phyloP scores from a whole-genome alignment of 1,140 invertebrate species.

The Drosophila sulfurigaster region DNA sequence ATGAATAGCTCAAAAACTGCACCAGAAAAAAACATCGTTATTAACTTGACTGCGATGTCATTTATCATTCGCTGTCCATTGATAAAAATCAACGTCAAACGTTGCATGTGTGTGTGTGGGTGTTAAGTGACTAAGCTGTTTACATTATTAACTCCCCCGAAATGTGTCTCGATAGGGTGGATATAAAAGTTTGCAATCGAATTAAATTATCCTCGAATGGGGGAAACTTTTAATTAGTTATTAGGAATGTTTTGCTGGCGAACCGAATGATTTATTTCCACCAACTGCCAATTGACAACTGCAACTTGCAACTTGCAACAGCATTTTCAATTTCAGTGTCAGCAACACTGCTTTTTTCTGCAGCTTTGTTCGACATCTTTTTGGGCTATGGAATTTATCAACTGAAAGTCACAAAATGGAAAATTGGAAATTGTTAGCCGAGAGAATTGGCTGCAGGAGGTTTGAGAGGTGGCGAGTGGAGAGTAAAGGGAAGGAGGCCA shows the following conservation, averaged over 20 bases:
- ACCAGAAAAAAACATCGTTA: slow-evolving; percentile 13
- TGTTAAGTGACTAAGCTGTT: slow-evolving; percentile 23
- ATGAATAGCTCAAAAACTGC: slow-evolving; percentile 8
- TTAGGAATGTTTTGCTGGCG: slow-evolving; percentile 48
- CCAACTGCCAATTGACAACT: slow-evolving; percentile 23
- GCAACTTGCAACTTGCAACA: slow-evolving; percentile 25
- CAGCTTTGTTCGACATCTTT: slow-evolving; percentile 28
- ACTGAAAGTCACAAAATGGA: slow-evolving; percentile 55
- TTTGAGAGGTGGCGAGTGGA: too few species aligned
- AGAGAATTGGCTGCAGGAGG: neutral
- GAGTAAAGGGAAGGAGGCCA: neutral
- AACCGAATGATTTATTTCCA: slow-evolving; percentile 57
- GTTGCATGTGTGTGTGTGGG: neutral
- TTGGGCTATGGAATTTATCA: slow-evolving; percentile 63
- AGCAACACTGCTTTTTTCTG: neutral
- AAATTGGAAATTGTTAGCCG: slow-evolving; percentile 52
- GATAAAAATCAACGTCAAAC: slow-evolving; percentile 65
- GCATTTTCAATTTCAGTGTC: slow-evolving; percentile 52
- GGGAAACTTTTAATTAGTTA: slow-evolving; percentile 76
- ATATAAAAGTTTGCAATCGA: slow-evolving; percentile 50
- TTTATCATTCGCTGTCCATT: slow-evolving; percentile 61
- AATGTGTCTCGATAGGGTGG: slow-evolving; percentile 9
- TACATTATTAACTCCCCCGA: neutral
- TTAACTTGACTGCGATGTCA: slow-evolving; percentile 55
- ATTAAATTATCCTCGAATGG: slow-evolving; percentile 55